Evolutionary conservation across 2,888 invertebrate species (phyloP), one percentile per base, ranked within the genome.

Genomic region (Endotricha flammealis): DNA sequence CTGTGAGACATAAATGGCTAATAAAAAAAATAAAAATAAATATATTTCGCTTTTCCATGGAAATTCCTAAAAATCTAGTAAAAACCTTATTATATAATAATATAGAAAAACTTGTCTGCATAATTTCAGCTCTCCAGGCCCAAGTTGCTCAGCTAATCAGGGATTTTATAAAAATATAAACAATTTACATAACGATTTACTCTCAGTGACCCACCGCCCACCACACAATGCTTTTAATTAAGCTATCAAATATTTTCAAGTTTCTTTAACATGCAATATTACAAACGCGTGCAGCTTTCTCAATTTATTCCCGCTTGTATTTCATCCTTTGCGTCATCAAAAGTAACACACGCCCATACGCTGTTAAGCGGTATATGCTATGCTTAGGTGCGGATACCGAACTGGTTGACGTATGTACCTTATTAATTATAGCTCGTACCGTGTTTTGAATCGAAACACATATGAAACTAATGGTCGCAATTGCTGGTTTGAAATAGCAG

Each of bases 341-440:
- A 58, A 61, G 54, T 56, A 60, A 64, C 64, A 60, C 58, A 73
- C 76, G 71, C 75, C 75, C 64, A 73, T 75, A 72, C 53, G 56
- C 67, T 74, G 77, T 77, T 68, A 70, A 59, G 64, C 54, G 58
- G 55, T 61, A 61, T 65, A 59, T 60, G n/a, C n/a, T n/a, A n/a
- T 57, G 63, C 63, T 53, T 57, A 63, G 59, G 64, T 63, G 57
- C 58, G 58, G 61, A 66, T 64, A 60, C 56, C 44, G 60, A 50
- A 61, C 65, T 60, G 62, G 65, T 64, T 68, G 69, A 70, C 62
- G 66, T 65, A 55, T 47, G 49, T 54, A 47, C 44, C 53, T 59
- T 59, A 69, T 68, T 70, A 68, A 69, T 70, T 66, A 64, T 51
- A 53, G 42, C 39, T 44, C 37, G 44, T 42, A 48, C 57, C 57